Percentiles rank a stretch among this genome's conserved stretches.
phyloP scores from a whole-genome alignment of 2,888 invertebrate species.

The Agelastica alni region DNA sequence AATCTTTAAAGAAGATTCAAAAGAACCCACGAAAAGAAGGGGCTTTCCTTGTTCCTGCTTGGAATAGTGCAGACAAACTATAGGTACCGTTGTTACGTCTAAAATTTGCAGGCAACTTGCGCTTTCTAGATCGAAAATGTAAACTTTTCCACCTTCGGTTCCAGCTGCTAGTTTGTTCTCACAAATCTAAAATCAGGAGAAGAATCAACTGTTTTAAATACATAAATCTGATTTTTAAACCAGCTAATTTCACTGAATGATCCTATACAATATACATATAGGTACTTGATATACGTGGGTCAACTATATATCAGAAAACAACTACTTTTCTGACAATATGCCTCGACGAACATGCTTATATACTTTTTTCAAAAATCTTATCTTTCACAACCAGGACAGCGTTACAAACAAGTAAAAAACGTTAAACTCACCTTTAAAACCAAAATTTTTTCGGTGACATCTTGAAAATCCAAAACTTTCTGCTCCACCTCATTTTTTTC shows the following conservation, averaged over 20 bases:
- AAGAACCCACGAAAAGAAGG: constrained; percentile 65
- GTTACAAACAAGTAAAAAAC: not conserved
- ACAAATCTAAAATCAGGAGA: constrained; percentile 63
- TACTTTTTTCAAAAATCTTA: too few species aligned
- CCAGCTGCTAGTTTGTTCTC: constrained; percentile 66
- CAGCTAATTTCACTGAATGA: too few species aligned
- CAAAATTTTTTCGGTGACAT: constrained; percentile 42
- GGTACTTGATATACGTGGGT: too few species aligned
- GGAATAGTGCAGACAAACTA: constrained; percentile 65
- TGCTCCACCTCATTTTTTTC: constrained; percentile 11
- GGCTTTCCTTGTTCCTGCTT: constrained; percentile 48
- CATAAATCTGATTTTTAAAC: too few species aligned
- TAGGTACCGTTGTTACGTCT: constrained; percentile 63
- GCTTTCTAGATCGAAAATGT: constrained; percentile 60
- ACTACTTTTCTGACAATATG: too few species aligned
- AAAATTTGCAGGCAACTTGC: constrained; percentile 60
- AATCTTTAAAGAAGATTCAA: constrained; percentile 65
- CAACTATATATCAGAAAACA: too few species aligned
- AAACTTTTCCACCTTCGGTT: constrained; percentile 67
- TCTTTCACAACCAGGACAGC: too few species aligned
- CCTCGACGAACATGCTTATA: too few species aligned
- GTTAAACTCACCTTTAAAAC: constrained; percentile 40
- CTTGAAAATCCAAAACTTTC: constrained; percentile 36
- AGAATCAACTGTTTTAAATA: too few species aligned
- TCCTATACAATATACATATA: too few species aligned